Evolutionary conservation across 2,797 vertebrate species (phyloP), one percentile per base, ranked within the genome.

Genomic region (Oophaga sylvatica): DNA sequence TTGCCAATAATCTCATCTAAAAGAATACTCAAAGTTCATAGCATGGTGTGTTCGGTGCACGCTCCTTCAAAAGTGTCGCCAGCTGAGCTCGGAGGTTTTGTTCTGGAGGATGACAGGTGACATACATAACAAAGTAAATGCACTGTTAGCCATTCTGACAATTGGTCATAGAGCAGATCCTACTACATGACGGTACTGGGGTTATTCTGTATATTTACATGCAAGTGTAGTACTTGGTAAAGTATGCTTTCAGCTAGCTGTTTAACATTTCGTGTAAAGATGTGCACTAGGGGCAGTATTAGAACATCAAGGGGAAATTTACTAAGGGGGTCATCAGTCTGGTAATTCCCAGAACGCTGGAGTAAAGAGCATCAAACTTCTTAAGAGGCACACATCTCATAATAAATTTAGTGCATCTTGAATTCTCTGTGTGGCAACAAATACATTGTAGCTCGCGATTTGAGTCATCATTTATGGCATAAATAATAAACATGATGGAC

Each of bases 11-110:
- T 83, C 75, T 79, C 75, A 84, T 88, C 81, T 81, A 88, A 84
- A 90, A 91, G 91, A 90, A 78, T 75, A 77, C 90, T 91, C 92
- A 91, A 83, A 90, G 92, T 95, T 94, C 75, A 79, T 70, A 70
- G 76, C 41, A 78, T 77, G 45, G 31, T 79, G 48, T 78, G 81
- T 19, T 57, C 59, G 56, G 53, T 60, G 68, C 29, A 56, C 26
- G 10, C 68, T 41, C 67, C 57, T 75, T 59, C 12, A 62, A 68
- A 85, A 35, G n/a, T 85, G 56, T 22, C 35, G 75, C 29, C n/a
- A 85, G 75, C 84, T 67, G 41, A 77, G 71, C 35, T 17, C 41
- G 1, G 17, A 78, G 83, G 26, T 78, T 77, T 85, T 85, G 60
- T 77, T 85, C 45, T 31, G 17, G 63, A 8, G 68, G 68, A 75